These are phyloP conservation scores for Pseudococcus longispinus DNA, from an alignment of 2,888 invertebrate genomes.

Conservation along the genomic window DNA sequence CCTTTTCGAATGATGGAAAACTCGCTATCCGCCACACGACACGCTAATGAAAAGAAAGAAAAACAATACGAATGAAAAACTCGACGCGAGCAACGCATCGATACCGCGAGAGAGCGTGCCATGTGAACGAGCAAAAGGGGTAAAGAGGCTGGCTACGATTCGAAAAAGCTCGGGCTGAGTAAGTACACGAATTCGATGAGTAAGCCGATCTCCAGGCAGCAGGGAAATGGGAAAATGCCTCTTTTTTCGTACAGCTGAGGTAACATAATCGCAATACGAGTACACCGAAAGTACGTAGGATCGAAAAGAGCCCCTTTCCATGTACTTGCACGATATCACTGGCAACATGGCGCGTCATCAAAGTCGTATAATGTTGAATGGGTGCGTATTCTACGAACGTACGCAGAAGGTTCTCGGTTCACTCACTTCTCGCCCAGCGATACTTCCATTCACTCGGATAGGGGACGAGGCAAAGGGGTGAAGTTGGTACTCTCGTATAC, in stretches of 20 bases:
- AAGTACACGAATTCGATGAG: too few relatives aligned
- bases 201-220: too few relatives aligned
- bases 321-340: neutral
- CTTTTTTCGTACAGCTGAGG: neutral
- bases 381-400: neutral
- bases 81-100: neutral
- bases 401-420: neutral
- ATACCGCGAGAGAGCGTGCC: neutral
- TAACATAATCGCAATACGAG: neutral
- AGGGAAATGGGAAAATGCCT: neutral
- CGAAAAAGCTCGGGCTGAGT: too few relatives aligned
- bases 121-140: too few relatives aligned
- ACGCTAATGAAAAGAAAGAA: neutral
- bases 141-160: too few relatives aligned
- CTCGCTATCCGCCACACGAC: neutral
- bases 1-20: neutral
- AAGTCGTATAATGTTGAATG: neutral
- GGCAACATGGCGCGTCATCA: neutral
- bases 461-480: neutral
- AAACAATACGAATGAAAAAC: slow-evolving; percentile 9
- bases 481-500: too few relatives aligned
- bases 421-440: neutral
- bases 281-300: neutral
- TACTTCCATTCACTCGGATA: neutral
- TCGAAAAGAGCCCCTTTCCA: neutral